phyloP scores from a whole-genome alignment of 2,888 invertebrate genomes.

The Stramonita haemastoma region DNA sequence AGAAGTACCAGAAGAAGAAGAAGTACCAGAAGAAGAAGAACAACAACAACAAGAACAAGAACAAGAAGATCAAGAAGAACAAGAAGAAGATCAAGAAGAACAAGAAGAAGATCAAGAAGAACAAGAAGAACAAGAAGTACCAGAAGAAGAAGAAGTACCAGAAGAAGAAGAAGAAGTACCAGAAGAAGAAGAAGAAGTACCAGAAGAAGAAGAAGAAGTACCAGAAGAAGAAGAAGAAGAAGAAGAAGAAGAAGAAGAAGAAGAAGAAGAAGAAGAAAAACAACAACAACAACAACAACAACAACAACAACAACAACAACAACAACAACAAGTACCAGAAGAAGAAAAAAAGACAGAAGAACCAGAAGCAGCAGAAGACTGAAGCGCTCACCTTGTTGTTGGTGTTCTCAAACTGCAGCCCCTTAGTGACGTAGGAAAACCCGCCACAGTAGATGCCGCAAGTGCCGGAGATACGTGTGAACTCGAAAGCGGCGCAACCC shows the following conservation, averaged over 20 bases:
- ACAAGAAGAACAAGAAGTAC: too few species aligned
- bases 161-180: background rate
- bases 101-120: too few species aligned
- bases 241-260: background rate
- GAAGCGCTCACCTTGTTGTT: constrained; percentile 44
- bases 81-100: too few species aligned
- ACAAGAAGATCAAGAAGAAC: too few species aligned
- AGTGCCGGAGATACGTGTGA: constrained; percentile 60
- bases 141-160: background rate
- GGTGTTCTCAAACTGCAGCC: constrained; percentile 58
- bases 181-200: background rate
- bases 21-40: too few species aligned
- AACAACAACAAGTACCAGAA: background rate
- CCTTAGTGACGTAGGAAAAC: constrained; percentile 59
- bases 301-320: background rate
- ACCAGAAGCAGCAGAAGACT: background rate
- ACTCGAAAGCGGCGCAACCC: constrained; percentile 51
- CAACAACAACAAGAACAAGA: too few species aligned
- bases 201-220: background rate
- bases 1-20: too few species aligned
- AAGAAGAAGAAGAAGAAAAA: background rate
- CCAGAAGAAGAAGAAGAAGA: background rate
- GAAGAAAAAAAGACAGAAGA: background rate
- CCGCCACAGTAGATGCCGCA: constrained; percentile 62
- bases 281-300: background rate